Conservation (phyloP, 2,888 invertebrate genomes). For the Helobdella robusta region DNA sequence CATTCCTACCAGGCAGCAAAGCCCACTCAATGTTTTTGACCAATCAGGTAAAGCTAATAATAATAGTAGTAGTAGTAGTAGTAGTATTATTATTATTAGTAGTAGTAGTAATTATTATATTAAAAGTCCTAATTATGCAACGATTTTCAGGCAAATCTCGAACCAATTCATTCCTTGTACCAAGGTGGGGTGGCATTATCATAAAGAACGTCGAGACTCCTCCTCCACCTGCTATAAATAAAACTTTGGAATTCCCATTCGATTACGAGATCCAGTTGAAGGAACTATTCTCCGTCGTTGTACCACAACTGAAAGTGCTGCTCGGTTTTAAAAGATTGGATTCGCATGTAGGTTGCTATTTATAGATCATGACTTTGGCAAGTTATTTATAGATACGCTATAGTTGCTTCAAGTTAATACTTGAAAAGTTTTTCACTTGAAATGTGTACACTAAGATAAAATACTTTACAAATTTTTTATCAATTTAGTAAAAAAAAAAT, state of each 20-base stretch:
- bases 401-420: no score
- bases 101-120: neutral
- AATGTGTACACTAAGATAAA: no score
- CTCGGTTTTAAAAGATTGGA: slow-evolving; percentile 54
- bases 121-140: neutral
- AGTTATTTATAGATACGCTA: no score
- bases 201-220: slow-evolving; percentile 52
- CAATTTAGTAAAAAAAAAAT: no score
- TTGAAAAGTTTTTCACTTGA: no score
- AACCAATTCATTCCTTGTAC: slow-evolving; percentile 50
- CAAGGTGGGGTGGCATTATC: slow-evolving; percentile 78
- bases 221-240: neutral
- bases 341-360: no score
- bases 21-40: slow-evolving; percentile 62
- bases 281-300: slow-evolving; percentile 65
- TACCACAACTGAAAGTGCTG: slow-evolving; percentile 65
- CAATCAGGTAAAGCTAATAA: slow-evolving; percentile 27
- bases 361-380: no score
- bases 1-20: slow-evolving; percentile 60
- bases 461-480: no score
- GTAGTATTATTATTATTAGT: neutral
- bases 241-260: slow-evolving; percentile 36
- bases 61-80: neutral
- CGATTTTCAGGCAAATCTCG: slow-evolving; percentile 28
- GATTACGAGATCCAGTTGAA: slow-evolving; percentile 53